These are phyloP conservation scores for Sphaerodactylus townsendi DNA, from an alignment of 2,113 vertebrate genomes.

Conservation along the genomic window DNA sequence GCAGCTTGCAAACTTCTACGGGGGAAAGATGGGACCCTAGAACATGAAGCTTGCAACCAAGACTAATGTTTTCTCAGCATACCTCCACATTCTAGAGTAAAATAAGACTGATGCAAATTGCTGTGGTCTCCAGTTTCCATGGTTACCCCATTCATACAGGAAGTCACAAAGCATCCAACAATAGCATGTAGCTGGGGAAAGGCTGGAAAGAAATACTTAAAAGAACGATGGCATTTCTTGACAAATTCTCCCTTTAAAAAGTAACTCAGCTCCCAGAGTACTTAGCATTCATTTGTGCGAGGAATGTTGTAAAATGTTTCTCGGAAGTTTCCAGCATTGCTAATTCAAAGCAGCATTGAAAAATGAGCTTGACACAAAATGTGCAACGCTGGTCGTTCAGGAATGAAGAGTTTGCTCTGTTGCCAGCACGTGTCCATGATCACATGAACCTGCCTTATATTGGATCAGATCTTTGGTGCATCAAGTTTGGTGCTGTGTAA, in stretches of 20 bases:
- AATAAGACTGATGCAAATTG: not conserved
- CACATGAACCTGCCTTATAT: not conserved
- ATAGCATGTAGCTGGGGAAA: not conserved
- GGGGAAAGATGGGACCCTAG: not conserved
- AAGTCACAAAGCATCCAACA: slow-evolving; percentile 13
- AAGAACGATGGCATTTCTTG: not conserved
- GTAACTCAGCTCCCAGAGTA: not conserved
- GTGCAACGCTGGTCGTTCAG: not conserved
- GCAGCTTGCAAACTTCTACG: not conserved
- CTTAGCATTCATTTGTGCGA: not conserved
- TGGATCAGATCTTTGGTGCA: too few species aligned
- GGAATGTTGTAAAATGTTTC: not conserved
- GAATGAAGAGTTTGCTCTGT: not conserved
- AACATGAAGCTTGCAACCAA: not conserved
- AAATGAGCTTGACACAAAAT: not conserved
- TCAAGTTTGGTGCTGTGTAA: too few species aligned
- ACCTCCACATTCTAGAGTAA: not conserved
- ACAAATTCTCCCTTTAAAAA: slow-evolving; percentile 15
- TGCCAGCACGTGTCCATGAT: not conserved
- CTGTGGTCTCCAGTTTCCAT: slow-evolving; percentile 24
- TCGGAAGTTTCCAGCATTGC: not conserved
- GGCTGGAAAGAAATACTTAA: slow-evolving; percentile 1
- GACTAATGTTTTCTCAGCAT: not conserved
- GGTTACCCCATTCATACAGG: not conserved
- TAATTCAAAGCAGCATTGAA: not conserved